Evolutionary conservation across 2,888 invertebrate species (phyloP).

Genomic region (Terebella lapidaria): DNA sequence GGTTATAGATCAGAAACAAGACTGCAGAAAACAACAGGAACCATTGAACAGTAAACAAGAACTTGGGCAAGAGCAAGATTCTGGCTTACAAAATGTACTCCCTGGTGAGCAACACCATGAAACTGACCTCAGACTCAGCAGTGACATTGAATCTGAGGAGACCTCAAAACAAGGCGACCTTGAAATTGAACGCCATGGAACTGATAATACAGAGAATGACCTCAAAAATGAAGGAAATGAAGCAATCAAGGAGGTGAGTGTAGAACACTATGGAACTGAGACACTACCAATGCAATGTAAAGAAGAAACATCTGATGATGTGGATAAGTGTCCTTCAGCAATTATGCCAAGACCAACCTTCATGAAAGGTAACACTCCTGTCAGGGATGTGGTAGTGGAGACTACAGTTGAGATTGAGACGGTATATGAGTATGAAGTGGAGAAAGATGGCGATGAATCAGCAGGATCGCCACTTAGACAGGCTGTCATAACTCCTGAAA

Average conservation of each 20-base stretch:
- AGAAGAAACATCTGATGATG: not conserved
- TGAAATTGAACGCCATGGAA: not conserved
- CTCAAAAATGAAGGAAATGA: too few relatives aligned
- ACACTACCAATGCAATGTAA: too few relatives aligned
- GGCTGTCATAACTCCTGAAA: too few relatives aligned
- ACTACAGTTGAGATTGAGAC: not conserved
- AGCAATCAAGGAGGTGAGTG: not conserved
- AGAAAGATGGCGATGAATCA: too few relatives aligned
- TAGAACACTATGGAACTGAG: not conserved
- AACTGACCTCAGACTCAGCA: not conserved
- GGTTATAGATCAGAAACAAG: not conserved
- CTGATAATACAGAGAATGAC: too few relatives aligned
- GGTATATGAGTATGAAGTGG: not conserved
- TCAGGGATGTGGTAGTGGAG: not conserved
- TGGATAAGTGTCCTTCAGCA: not conserved
- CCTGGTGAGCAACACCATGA: not conserved
- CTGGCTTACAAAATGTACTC: too few relatives aligned
- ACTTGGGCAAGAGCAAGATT: not conserved
- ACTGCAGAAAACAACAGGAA: not conserved
- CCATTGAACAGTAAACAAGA: not conserved
- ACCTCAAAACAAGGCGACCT: not conserved
- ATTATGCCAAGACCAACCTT: not conserved
- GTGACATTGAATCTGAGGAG: too few relatives aligned
- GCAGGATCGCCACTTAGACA: too few relatives aligned
- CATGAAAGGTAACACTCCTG: not conserved